Conservation (phyloP, 23 tunicate genomes). For the Ciona savignyi region DNA sequence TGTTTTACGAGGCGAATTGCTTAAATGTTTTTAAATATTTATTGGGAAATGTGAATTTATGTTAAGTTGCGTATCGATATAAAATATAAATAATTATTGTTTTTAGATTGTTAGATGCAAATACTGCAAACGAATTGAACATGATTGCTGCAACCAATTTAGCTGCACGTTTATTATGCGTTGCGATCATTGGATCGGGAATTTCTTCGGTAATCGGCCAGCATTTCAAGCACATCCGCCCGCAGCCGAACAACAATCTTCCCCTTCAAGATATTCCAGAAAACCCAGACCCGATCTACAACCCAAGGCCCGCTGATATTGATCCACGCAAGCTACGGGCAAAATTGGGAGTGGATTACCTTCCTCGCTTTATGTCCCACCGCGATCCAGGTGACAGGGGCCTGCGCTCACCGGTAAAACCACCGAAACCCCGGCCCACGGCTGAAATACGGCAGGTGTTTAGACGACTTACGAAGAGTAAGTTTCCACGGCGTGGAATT, state of each 20-base stretch:
- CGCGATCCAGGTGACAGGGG: slow-evolving; percentile 29
- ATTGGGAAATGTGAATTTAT: too few species aligned
- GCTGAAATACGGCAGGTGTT: slow-evolving; percentile 23
- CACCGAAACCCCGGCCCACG: slow-evolving; percentile 3
- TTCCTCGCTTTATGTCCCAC: slow-evolving; percentile 62
- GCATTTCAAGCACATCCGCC: background rate
- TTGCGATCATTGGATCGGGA: background rate
- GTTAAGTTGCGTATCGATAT: too few species aligned
- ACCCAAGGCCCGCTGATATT: background rate
- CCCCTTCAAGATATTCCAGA: background rate
- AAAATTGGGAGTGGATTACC: slow-evolving; percentile 44
- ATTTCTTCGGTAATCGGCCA: background rate
- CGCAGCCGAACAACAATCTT: background rate
- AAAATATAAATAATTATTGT: too few species aligned
- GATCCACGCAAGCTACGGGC: slow-evolving; percentile 20
- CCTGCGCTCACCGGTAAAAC: slow-evolving; percentile 4
- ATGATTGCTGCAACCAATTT: background rate
- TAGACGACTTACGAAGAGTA: slow-evolving; percentile 18
- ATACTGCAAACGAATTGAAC: too few species aligned
- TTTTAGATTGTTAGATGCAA: too few species aligned
- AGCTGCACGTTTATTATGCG: background rate
- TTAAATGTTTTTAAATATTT: too few species aligned
- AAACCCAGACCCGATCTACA: background rate
- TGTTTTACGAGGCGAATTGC: too few species aligned
- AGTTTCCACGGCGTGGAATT: slow-evolving; percentile 2